phyloP scores from a whole-genome alignment of 2,113 vertebrate species.

The Sturnus vulgaris region DNA sequence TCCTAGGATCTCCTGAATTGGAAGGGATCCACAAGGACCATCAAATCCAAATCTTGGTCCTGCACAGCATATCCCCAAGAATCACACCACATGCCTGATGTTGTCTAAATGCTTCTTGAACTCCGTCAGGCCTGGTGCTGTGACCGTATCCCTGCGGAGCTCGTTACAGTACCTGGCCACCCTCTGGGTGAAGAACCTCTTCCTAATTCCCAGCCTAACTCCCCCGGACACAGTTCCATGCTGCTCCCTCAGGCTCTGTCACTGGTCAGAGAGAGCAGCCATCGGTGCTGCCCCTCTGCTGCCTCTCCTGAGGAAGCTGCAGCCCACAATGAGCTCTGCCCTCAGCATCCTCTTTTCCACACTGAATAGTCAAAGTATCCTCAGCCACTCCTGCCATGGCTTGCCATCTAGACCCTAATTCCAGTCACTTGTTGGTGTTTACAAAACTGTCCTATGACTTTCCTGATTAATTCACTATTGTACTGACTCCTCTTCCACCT shows the following conservation, averaged over 20 bases:
- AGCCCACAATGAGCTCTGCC: not conserved
- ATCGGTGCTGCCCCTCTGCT: not conserved
- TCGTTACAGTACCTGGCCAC: not conserved
- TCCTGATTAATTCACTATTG: not conserved
- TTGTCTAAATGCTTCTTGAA: not conserved
- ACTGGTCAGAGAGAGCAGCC: not conserved
- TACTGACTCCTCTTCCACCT: not conserved
- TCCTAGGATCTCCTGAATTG: not conserved
- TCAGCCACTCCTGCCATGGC: fast-evolving
- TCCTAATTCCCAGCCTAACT: not conserved
- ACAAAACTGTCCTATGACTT: not conserved
- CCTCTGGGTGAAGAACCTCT: not conserved
- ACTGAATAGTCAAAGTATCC: not conserved
- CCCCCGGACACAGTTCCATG: not conserved
- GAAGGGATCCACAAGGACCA: not conserved
- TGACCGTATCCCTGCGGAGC: not conserved
- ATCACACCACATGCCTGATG: not conserved
- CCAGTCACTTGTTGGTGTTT: not conserved
- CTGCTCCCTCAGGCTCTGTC: not conserved
- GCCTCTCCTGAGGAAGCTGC: not conserved
- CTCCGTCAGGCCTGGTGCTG: not conserved
- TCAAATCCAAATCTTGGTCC: not conserved
- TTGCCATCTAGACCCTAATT: not conserved
- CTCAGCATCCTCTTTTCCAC: not conserved
- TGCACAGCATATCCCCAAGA: not conserved